Percentiles rank a stretch among this genome's conserved stretches.
Evolutionary conservation across 2,113 vertebrate genomes (phyloP).

Genomic region (Nerophis lumbriciformis): DNA sequence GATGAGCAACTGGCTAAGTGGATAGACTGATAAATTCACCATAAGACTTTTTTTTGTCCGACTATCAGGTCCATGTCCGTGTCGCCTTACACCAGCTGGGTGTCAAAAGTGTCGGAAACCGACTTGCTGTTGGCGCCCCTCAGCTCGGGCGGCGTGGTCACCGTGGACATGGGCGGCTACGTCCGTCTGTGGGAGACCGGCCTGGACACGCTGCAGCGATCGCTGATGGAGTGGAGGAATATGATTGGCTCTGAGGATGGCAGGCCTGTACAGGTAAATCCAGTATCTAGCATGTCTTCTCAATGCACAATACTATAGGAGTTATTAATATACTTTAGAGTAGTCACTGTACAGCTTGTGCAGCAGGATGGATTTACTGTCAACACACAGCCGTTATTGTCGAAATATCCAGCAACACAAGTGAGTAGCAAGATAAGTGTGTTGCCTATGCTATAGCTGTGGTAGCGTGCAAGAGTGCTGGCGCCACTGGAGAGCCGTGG

Average conservation of each 20-base stretch:
- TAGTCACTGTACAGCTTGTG: too few species aligned
- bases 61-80: conserved; percentile 73
- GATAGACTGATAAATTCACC: too few species aligned
- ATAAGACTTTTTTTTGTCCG: not conserved
- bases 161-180: conserved; percentile 86
- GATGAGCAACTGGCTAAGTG: too few species aligned
- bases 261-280: conserved; percentile 80
- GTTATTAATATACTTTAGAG: too few species aligned
- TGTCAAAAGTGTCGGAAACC: conserved; percentile 84
- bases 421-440: too few species aligned
- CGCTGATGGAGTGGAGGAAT: conserved; percentile 90
- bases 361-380: too few species aligned
- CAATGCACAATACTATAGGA: too few species aligned
- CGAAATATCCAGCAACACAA: too few species aligned
- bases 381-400: too few species aligned
- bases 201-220: conserved; percentile 80
- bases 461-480: too few species aligned
- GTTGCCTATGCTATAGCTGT: too few species aligned
- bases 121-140: conserved; percentile 80
- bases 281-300: not conserved
- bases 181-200: conserved; percentile 92
- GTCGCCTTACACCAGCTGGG: conserved; percentile 87
- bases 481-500: too few species aligned
- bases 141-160: conserved; percentile 78
- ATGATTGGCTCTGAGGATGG: conserved; percentile 88